A percentile compares a stretch with the other conserved stretches of the same genome.
Conservation (phyloP, 2,888 invertebrate genomes). For the Dugesia japonica region DNA sequence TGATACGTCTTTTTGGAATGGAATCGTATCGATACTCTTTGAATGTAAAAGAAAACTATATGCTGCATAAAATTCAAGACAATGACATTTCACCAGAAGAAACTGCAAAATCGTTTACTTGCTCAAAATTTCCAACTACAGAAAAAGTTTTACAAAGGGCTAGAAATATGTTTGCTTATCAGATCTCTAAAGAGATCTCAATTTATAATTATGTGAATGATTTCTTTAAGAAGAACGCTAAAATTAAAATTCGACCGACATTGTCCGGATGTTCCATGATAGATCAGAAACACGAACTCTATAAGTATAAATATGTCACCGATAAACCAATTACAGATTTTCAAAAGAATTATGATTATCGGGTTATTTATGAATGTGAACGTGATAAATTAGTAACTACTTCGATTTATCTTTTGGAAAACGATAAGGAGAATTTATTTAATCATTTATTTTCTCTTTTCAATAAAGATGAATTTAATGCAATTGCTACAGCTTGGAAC, state of each 20-base stretch:
- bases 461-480: conserved; percentile 67
- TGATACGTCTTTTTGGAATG: not conserved
- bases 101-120: conserved; percentile 61
- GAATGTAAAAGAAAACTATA: conserved; percentile 55
- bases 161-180: conserved; percentile 80
- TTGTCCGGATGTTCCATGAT: conserved; percentile 75
- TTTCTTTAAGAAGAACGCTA: conserved; percentile 71
- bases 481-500: conserved; percentile 71
- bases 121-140: conserved; percentile 55
- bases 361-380: conserved; percentile 23
- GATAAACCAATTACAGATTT: conserved; percentile 79
- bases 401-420: not conserved
- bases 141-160: conserved; percentile 75
- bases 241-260: conserved; percentile 65
- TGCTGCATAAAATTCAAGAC: conserved; percentile 79
- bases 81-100: conserved; percentile 76
- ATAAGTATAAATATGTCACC: conserved; percentile 68
- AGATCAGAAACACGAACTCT: conserved; percentile 70
- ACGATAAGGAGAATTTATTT: not conserved
- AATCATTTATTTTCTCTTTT: not conserved
- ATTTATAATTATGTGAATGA: conserved; percentile 66
- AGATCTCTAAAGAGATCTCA: conserved; percentile 51
- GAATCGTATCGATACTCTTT: not conserved
- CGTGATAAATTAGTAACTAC: not conserved
- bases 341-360: conserved; percentile 66